Conservation (phyloP, 1,140 invertebrate genomes). For the Saccostrea echinata region DNA sequence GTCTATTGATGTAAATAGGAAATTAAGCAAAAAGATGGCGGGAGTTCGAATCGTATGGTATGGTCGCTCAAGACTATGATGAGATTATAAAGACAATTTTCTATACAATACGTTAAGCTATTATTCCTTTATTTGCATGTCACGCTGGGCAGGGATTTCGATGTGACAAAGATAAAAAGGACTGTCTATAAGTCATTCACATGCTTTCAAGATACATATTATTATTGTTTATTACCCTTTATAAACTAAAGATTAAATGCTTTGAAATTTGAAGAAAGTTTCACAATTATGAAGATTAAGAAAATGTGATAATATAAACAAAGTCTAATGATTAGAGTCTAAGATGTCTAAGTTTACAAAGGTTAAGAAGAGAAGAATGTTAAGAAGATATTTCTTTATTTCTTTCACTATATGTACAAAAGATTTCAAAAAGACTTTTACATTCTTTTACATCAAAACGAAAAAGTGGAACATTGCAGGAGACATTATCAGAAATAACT, state of each 20-base stretch:
- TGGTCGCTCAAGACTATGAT: constrained; percentile 6
- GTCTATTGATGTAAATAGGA: constrained; percentile 22
- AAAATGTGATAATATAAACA: no score
- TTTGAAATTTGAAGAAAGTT: no score
- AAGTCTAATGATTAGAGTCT: no score
- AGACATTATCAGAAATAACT: not conserved
- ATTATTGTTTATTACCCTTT: no score
- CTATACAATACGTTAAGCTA: not conserved
- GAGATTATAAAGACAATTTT: constrained; percentile 13
- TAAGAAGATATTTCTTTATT: no score
- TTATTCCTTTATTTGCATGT: constrained; percentile 21
- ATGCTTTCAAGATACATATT: not conserved
- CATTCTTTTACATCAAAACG: not conserved
- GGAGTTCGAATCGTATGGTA: not conserved
- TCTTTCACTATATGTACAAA: no score
- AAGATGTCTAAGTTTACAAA: no score
- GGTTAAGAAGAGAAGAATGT: no score
- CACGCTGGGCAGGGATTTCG: not conserved
- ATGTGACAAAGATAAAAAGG: not conserved
- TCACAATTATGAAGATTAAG: no score
- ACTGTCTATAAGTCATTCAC: not conserved
- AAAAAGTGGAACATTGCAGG: not conserved
- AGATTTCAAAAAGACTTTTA: not conserved
- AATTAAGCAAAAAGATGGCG: constrained; percentile 24
- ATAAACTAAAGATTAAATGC: no score